Evolutionary conservation across 2,113 vertebrate species (phyloP).

Genomic region (Okapia johnstoni): DNA sequence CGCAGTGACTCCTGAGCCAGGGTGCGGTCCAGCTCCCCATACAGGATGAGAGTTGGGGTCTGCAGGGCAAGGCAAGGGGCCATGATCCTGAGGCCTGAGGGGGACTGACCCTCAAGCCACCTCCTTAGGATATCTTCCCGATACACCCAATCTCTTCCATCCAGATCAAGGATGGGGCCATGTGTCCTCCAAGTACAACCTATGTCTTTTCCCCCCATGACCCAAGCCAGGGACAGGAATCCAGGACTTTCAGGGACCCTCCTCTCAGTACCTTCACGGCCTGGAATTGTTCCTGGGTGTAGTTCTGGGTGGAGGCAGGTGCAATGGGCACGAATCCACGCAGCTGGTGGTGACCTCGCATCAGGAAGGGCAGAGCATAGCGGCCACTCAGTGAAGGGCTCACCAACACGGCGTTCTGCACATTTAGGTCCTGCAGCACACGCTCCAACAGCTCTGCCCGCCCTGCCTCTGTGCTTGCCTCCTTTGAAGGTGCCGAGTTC

Average conservation of each 20-base stretch:
- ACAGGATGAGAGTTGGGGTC: slow-evolving; percentile 93
- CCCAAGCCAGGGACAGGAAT: not conserved
- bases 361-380: slow-evolving; percentile 92
- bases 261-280: slow-evolving; percentile 85
- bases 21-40: slow-evolving; percentile 87
- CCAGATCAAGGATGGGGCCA: not conserved
- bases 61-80: slow-evolving; percentile 66
- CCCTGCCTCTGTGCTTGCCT: slow-evolving; percentile 82
- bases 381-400: slow-evolving; percentile 96
- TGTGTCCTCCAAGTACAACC: not conserved
- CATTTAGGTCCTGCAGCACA: slow-evolving; percentile 84
- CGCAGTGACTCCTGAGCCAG: slow-evolving; percentile 90
- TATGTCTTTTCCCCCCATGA: not conserved
- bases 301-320: slow-evolving; percentile 88
- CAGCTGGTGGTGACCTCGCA: slow-evolving; percentile 82
- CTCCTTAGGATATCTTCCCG: not conserved
- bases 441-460: slow-evolving; percentile 86
- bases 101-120: not conserved
- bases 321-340: slow-evolving; percentile 91
- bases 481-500: slow-evolving; percentile 82
- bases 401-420: slow-evolving; percentile 85
- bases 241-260: not conserved
- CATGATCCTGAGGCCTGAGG: not conserved
- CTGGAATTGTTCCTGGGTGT: slow-evolving; percentile 86
- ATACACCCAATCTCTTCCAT: not conserved